phyloP scores from a whole-genome alignment of 2,888 invertebrate genomes.

The Osmoderma eremita region DNA sequence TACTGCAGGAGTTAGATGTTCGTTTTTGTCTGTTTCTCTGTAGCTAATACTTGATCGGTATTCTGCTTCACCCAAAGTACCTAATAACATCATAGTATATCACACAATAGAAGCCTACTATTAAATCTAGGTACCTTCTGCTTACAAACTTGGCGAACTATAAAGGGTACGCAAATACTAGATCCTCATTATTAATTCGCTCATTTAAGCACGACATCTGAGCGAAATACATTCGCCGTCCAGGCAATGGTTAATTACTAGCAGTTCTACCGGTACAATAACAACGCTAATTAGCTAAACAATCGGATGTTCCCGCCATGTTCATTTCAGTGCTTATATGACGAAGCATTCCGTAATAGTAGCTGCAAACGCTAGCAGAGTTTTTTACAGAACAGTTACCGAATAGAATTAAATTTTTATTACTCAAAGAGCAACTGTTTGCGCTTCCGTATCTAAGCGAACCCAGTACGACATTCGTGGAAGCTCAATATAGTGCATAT shows the following conservation, averaged over 20 bases:
- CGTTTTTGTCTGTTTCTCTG: too few species aligned
- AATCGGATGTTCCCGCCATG: constrained; percentile 12
- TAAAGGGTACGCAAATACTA: too few species aligned
- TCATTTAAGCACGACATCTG: constrained; percentile 11
- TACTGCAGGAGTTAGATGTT: too few species aligned
- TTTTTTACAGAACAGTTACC: constrained; percentile 16
- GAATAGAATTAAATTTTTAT: constrained; percentile 23
- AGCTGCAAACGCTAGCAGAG: background rate
- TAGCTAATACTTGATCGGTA: too few species aligned
- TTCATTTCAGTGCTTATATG: constrained; percentile 27
- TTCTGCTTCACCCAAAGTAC: too few species aligned
- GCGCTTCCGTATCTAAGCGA: background rate
- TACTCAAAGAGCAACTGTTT: constrained; percentile 2
- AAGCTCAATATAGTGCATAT: too few species aligned
- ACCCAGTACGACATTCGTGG: background rate
- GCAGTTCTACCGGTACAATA: constrained; percentile 12
- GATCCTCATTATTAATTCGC: constrained; percentile 3
- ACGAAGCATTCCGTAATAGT: constrained; percentile 16
- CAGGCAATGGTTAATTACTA: constrained; percentile 15
- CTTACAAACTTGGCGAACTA: too few species aligned
- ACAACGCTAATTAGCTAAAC: constrained; percentile 31
- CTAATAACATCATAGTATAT: too few species aligned
- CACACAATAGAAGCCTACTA: too few species aligned
- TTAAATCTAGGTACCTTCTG: too few species aligned
- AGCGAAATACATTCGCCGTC: background rate